A percentile compares a stretch with the other conserved stretches of the same genome.
These are phyloP conservation scores for Corydoras maculifer DNA, from an alignment of 2,113 vertebrate genomes.

Conservation along the genomic window DNA sequence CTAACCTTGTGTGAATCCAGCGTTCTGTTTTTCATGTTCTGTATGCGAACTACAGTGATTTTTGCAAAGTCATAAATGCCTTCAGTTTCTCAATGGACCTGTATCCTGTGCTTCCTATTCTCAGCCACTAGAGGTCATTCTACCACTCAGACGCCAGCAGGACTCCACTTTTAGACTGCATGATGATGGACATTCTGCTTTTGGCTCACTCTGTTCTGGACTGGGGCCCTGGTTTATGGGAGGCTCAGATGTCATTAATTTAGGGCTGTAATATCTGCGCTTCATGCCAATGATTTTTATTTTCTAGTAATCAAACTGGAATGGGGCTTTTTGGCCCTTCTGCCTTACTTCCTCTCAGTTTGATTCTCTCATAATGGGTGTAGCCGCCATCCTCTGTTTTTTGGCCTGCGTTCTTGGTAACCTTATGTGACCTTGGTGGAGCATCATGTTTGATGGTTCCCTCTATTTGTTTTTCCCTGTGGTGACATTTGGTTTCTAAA, in stretches of 20 bases:
- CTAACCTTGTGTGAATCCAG: too few species aligned
- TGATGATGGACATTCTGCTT: neutral
- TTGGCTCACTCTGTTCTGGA: neutral
- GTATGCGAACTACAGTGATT: neutral
- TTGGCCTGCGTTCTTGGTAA: neutral
- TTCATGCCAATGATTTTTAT: conserved; percentile 1
- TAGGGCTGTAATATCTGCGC: neutral
- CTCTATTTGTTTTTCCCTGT: conserved; percentile 16
- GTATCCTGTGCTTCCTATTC: neutral
- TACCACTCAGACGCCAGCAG: neutral
- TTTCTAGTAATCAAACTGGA: conserved; percentile 2
- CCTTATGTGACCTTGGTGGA: neutral
- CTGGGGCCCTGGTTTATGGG: neutral
- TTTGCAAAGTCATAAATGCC: neutral
- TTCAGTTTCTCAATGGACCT: neutral
- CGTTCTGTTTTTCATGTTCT: too few species aligned
- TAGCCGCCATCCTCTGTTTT: neutral
- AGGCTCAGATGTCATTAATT: conserved; percentile 17
- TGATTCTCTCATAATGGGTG: conserved; percentile 3
- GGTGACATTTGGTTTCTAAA: conserved; percentile 25
- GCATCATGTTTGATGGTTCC: conserved; percentile 11
- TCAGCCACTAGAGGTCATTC: conserved; percentile 21
- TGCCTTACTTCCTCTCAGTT: neutral
- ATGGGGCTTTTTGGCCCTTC: neutral
- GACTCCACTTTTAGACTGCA: neutral